A percentile compares a stretch with the other conserved stretches of the same genome.
Evolutionary conservation across 2,888 invertebrate genomes (phyloP).

Genomic region (Endotricha flammealis): DNA sequence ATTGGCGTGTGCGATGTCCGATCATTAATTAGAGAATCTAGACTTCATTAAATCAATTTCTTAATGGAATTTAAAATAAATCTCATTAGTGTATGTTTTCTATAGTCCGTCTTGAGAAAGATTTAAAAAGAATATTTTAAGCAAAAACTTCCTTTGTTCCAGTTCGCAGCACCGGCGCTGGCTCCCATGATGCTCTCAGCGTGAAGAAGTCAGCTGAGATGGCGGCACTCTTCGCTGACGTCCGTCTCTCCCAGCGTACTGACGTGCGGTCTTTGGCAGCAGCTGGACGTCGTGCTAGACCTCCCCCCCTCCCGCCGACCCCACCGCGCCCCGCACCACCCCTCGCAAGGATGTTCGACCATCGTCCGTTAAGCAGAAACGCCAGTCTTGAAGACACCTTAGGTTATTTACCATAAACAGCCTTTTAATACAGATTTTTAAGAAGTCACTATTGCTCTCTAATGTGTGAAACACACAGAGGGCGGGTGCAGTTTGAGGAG

Average conservation of each 20-base stretch:
- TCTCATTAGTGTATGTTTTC: no score
- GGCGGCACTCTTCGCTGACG: slow-evolving; percentile 90
- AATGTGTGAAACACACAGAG: no score
- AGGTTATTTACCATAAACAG: slow-evolving; percentile 78
- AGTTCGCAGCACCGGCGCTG: slow-evolving; percentile 72
- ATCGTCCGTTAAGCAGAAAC: slow-evolving; percentile 59
- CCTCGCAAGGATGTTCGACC: slow-evolving; percentile 54
- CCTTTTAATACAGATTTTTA: slow-evolving; percentile 6
- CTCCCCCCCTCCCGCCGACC: slow-evolving; percentile 35
- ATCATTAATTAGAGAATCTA: no score
- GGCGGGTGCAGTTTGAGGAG: no score
- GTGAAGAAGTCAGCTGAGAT: slow-evolving; percentile 94
- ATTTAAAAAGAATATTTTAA: no score
- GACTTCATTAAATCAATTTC: no score
- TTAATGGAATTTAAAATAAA: no score
- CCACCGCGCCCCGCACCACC: slow-evolving; percentile 34
- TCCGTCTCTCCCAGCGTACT: slow-evolving; percentile 83
- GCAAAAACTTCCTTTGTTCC: slow-evolving; percentile 18
- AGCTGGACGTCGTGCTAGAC: slow-evolving; percentile 39
- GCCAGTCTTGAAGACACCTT: slow-evolving; percentile 81
- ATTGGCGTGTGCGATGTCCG: no score
- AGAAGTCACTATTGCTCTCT: no score
- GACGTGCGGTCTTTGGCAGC: slow-evolving; percentile 71
- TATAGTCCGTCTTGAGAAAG: no score
- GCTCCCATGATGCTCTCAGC: slow-evolving; percentile 84